Percentiles rank a stretch among this genome's conserved stretches.
These are phyloP conservation scores for Clepsis dumicolana DNA, from an alignment of 2,888 invertebrate species.

Conservation along the genomic window DNA sequence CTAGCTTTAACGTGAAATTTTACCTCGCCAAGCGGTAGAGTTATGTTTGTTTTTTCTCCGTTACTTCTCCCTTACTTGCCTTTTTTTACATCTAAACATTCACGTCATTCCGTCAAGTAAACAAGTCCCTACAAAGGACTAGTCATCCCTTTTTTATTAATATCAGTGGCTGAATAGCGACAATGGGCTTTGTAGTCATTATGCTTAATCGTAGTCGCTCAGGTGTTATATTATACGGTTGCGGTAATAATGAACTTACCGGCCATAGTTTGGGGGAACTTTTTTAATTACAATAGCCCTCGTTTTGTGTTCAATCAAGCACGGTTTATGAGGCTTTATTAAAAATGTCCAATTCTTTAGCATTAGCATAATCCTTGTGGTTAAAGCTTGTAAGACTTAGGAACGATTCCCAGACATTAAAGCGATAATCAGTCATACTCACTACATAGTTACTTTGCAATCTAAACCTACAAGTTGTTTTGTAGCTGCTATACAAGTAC, in stretches of 20 bases:
- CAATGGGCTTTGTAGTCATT: conserved; percentile 80
- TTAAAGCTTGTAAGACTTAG: neutral
- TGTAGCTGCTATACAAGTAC: neutral
- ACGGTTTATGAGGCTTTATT: conserved; percentile 36
- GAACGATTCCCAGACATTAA: no score
- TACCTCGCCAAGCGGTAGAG: conserved; percentile 48
- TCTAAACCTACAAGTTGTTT: neutral
- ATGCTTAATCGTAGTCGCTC: conserved; percentile 76
- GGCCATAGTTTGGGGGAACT: conserved; percentile 45
- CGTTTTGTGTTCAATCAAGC: conserved; percentile 36
- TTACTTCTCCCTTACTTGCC: conserved; percentile 60
- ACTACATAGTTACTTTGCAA: no score
- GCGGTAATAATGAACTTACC: conserved; percentile 70
- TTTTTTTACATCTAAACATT: conserved; percentile 78
- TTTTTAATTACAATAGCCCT: conserved; percentile 37
- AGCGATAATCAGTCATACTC: no score
- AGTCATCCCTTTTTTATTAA: conserved; percentile 82
- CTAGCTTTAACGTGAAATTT: conserved; percentile 50
- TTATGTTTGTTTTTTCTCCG: conserved; percentile 56
- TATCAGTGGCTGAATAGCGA: conserved; percentile 77
- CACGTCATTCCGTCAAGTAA: conserved; percentile 78
- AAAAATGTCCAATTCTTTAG: conserved; percentile 15
- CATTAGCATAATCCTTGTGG: conserved; percentile 17
- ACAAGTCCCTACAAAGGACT: conserved; percentile 74
- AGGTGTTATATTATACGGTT: conserved; percentile 80